Base-by-base conservation (phyloP, 1,140 invertebrate species). In the Neodiprion fabricii region DNA sequence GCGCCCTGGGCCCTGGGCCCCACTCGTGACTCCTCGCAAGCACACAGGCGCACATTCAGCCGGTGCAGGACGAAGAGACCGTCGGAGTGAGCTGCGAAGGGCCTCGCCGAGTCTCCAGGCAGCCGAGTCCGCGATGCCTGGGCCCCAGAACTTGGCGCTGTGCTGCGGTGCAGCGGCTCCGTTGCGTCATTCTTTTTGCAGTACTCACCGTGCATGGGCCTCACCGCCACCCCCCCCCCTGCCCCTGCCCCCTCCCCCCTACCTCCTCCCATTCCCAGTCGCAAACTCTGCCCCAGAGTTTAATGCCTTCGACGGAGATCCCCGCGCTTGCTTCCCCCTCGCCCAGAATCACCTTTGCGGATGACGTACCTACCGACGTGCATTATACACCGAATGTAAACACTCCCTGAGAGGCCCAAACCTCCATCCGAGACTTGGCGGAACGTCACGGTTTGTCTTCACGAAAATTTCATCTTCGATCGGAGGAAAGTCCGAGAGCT, bases 11-110 rank as follows among this genome's bases (percentile, higher is more conserved):
- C 68, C 78, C 77, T 76, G 76, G 80, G 79, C 80, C 79, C 77
- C 28, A 40, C 28, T 80, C 76, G 79, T 79, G 79, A 79, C 77
- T 81, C 75, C 79, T 78, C 77, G 71, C 77, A 67, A 40, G 28
- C 28, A 40, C 28, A 40, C 28, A 40, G 28, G 28, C 28, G 28
- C 28, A 40, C 28, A 40, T 40, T 61, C n/a, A 14, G 53, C 53
- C 21, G 47, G 67, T 40, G 21, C 67, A 40, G 67, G 47, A 40
- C 67, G 21, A 28, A 28, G 11, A 9, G 67, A 12, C 47, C 21
- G 10, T 21, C 67, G 21, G 10, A 40, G 12, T 21, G 17, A 11
- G 21, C 67, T 21, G 17, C 10, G 21, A 11, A 11, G 21, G 4
- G 3, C 21, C 21, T 49, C 70, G 10, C n/a, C 14, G 40, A 40